Evolutionary conservation across 2,888 invertebrate species (phyloP).

Genomic region (Leptinotarsa tumamoca): DNA sequence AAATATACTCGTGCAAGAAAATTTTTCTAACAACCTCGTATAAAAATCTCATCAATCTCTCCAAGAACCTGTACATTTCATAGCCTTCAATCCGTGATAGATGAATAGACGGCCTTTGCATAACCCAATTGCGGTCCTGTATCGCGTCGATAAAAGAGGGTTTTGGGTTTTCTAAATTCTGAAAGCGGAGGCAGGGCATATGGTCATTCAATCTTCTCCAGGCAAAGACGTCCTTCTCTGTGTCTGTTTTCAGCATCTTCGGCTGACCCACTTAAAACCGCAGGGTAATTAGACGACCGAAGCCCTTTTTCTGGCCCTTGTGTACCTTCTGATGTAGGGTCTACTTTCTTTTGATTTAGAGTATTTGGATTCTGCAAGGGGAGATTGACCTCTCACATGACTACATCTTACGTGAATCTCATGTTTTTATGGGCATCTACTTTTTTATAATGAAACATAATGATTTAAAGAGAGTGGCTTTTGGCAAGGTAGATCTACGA

Average conservation of each 20-base stretch:
- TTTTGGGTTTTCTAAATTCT: constrained; percentile 30
- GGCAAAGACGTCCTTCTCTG: constrained; percentile 18
- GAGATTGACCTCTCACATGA: background rate
- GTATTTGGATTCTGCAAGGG: background rate
- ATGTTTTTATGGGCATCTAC: too few species aligned
- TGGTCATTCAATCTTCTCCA: constrained; percentile 41
- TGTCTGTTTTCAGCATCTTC: constrained; percentile 1
- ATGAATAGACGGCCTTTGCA: constrained; percentile 38
- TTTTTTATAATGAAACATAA: too few species aligned
- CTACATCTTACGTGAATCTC: too few species aligned
- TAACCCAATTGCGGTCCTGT: constrained; percentile 41
- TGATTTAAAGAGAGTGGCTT: too few species aligned
- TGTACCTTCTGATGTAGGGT: constrained; percentile 6
- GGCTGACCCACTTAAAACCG: constrained; percentile 51
- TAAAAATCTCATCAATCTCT: constrained; percentile 32
- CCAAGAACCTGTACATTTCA: constrained; percentile 14
- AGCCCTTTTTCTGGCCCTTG: constrained; percentile 26
- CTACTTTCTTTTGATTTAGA: constrained; percentile 23
- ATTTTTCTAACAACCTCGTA: constrained; percentile 2
- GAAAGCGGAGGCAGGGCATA: constrained; percentile 42
- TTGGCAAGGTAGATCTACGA: too few species aligned
- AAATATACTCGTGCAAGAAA: background rate
- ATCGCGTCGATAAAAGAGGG: constrained; percentile 32
- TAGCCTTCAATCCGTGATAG: constrained; percentile 31
- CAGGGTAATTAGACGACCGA: constrained; percentile 47